phyloP scores from a whole-genome alignment of 2,113 vertebrate genomes.

The Jacana jacana region DNA sequence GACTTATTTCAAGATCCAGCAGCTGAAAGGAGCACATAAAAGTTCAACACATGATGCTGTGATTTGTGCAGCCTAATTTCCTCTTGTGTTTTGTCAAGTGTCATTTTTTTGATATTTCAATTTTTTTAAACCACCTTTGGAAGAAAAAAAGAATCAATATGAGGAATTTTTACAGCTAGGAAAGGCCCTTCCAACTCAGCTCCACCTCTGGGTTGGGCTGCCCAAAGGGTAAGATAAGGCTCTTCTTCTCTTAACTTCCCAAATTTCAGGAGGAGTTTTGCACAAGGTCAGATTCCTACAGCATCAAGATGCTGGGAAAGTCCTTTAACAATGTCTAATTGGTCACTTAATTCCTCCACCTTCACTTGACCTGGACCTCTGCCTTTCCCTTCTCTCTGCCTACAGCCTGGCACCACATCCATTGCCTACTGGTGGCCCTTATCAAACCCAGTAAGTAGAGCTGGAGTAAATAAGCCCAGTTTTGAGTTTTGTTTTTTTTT shows the following conservation, averaged over 20 bases:
- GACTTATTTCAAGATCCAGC: neutral
- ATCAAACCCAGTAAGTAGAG: no score
- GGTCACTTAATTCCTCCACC: neutral
- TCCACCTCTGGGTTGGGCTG: neutral
- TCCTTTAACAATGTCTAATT: neutral
- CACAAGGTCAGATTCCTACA: neutral
- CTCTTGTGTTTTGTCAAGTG: neutral
- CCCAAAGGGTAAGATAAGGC: neutral
- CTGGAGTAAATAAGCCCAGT: neutral
- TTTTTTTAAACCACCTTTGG: neutral
- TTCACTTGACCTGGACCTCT: neutral
- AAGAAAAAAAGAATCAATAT: neutral
- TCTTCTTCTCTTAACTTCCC: neutral
- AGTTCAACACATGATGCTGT: fast-evolving
- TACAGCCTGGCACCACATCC: neutral
- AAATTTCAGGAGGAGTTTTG: neutral
- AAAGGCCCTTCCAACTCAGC: neutral
- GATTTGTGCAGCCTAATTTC: neutral
- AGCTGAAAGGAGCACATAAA: neutral
- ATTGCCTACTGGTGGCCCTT: neutral
- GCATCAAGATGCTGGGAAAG: neutral
- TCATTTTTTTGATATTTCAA: no score
- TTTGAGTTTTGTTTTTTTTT: neutral
- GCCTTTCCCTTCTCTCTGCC: neutral
- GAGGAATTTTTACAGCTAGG: neutral